Percentiles rank a stretch among this genome's conserved stretches.
phyloP scores from a whole-genome alignment of 64 coral and sea anemone species.

The Stichodactyla mertensii region DNA sequence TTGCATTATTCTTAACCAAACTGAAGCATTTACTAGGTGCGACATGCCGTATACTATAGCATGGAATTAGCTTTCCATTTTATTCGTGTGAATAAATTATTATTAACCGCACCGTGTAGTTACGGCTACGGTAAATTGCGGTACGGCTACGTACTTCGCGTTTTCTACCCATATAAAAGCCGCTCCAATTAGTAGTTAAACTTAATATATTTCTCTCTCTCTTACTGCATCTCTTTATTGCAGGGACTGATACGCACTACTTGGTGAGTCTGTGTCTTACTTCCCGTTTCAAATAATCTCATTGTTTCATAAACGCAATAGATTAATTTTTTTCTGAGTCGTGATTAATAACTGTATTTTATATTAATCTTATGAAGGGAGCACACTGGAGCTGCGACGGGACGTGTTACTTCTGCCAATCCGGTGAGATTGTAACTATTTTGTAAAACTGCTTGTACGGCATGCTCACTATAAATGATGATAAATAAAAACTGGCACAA shows the following conservation, averaged over 20 bases:
- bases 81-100: no score
- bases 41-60: no score
- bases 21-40: no score
- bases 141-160: no score
- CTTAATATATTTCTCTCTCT: not conserved
- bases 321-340: not conserved
- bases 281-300: not conserved
- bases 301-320: not conserved
- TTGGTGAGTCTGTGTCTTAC: constrained; percentile 62
- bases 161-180: no score
- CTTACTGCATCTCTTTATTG: not conserved
- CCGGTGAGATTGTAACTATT: constrained; percentile 37
- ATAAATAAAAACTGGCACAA: no score
- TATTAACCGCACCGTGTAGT: not conserved
- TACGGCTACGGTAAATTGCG: not conserved
- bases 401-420: constrained; percentile 69
- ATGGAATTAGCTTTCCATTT: no score
- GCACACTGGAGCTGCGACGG: constrained; percentile 69
- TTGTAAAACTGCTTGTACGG: no score
- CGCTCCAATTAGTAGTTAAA: not conserved
- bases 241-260: constrained; percentile 52
- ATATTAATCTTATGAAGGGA: constrained; percentile 23
- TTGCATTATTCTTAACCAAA: no score
- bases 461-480: no score
- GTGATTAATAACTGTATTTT: not conserved